Base-by-base conservation (phyloP, 2,113 vertebrate genomes). In the Scomber japonicus region DNA sequence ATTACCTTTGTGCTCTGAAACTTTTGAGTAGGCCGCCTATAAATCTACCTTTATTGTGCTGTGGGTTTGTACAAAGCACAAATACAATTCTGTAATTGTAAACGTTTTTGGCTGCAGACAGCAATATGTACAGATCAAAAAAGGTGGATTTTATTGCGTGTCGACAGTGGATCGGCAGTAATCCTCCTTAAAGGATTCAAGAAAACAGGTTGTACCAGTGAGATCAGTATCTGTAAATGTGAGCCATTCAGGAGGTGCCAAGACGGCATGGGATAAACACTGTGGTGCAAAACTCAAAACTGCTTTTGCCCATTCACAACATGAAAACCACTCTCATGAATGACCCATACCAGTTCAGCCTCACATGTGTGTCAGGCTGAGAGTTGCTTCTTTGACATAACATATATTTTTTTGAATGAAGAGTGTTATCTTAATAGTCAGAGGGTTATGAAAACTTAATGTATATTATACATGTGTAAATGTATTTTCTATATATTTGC, bases 381-480 rank as follows among this genome's bases (percentile, higher is more conserved):
- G 65, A 79, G 75, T 78, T 80, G 80, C 88, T 80, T 89, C 84
- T 91, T 90, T 81, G 80, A 92, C 91, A 93, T 90, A 89, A 90
- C 87, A 80, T 91, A 86, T 93, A 90, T 94, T 94, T 93, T 92
- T 94, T 90, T 88, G 88, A 92, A 84, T 63, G 85, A 89, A 92
- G 86, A 90, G 84, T 84, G 83, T 75, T 89, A 88, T 89, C 87
- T 92, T 87, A 82, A 77, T 81, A 88, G 75, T 84, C 80, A 89
- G 91, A 92, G 53, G 88, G 92, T 90, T 91, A 86, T 61, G 80
- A 90, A 84, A 89, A 90, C 82, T 86, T 91, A 85, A 84, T 94
- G 91, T 94, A 93, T 91, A 95, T 93, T 94, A 92, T 92, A 93
- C 88, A 94, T 75, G 80, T 94, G 91, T 94, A 94, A 92, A 95